Evolutionary conservation across 2,888 invertebrate genomes (phyloP), one percentile per base, ranked within the genome.

Genomic region (Amphipoea oculea): DNA sequence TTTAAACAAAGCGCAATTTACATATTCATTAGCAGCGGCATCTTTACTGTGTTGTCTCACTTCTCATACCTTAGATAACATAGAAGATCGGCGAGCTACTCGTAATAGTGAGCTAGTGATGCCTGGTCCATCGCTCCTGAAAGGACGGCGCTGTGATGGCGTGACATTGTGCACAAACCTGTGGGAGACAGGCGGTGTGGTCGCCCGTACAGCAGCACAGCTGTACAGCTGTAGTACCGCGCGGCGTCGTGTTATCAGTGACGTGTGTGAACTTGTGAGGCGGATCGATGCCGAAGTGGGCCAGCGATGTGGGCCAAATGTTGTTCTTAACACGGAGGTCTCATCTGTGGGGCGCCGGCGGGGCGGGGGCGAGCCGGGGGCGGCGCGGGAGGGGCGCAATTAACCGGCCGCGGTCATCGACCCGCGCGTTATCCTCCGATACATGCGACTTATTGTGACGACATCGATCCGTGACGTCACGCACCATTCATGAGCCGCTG

Each of bases 331-430:
- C 73, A 87, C 91, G 94, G 95, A 95, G 95, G 95, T 95, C 95
- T 91, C 85, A 87, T 86, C 87, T 77, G 73, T 57, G 71, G 67
- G 70, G 69, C 73, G 71, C 66, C 72, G 63, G 60, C 45, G 86
- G n/a, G 42, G 29, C 48, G 65, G 66, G 70, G 65, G 45, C 42
- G 51, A 74, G 73, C 71, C 80, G 80, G 71, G 23, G 4, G 45
- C 5, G 11, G 17, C 81, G 76, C 84, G 78, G 78, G 81, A 85
- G 68, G 83, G 74, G 78, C 93, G 93, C 94, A 96, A 96, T 96
- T 96, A 96, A 93, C 95, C 93, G 91, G 92, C 92, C 92, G 92
- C 94, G 95, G 95, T 95, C 96, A 92, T 92, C 93, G 94, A 96
- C 95, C 96, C 88, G 87, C 87, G 81, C 90, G 91, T 91, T 89